phyloP scores from a whole-genome alignment of 2,888 invertebrate species.

The Lepidocyrtoides sp. region DNA sequence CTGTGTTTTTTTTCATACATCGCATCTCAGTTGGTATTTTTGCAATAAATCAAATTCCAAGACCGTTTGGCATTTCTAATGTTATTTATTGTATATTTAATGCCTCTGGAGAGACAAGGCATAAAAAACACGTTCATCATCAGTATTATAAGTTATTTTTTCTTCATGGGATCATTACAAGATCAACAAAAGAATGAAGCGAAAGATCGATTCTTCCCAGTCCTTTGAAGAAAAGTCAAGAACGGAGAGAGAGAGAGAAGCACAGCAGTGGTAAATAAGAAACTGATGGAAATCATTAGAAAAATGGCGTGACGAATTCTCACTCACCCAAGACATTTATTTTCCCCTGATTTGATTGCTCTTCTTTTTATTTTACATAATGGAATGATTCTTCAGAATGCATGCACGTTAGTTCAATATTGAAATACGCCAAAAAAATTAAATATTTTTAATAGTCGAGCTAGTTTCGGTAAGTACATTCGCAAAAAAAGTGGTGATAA shows the following conservation, averaged over 20 bases:
- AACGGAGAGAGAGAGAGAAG: too few relatives aligned
- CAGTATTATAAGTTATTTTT: constrained; percentile 32
- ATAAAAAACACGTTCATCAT: constrained; percentile 46
- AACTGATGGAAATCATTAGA: constrained; percentile 22
- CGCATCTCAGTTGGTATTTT: constrained; percentile 3
- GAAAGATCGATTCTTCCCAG: background rate
- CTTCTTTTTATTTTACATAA: background rate
- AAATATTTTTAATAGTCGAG: background rate
- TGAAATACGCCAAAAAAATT: background rate
- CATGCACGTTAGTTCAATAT: background rate
- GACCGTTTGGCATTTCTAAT: constrained; percentile 59
- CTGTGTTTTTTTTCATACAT: background rate
- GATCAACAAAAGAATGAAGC: background rate
- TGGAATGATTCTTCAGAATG: background rate
- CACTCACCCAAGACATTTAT: constrained; percentile 49
- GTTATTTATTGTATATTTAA: constrained; percentile 68
- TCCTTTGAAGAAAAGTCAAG: background rate
- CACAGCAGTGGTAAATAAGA: background rate
- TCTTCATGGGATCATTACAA: constrained; percentile 43
- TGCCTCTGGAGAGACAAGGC: constrained; percentile 59
- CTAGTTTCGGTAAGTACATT: background rate
- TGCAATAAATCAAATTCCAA: constrained; percentile 53
- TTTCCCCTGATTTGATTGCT: constrained; percentile 36
- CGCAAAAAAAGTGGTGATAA: background rate
- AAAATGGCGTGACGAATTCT: constrained; percentile 56